phyloP scores from a whole-genome alignment of 2,888 invertebrate genomes.

The Nebria salina region DNA sequence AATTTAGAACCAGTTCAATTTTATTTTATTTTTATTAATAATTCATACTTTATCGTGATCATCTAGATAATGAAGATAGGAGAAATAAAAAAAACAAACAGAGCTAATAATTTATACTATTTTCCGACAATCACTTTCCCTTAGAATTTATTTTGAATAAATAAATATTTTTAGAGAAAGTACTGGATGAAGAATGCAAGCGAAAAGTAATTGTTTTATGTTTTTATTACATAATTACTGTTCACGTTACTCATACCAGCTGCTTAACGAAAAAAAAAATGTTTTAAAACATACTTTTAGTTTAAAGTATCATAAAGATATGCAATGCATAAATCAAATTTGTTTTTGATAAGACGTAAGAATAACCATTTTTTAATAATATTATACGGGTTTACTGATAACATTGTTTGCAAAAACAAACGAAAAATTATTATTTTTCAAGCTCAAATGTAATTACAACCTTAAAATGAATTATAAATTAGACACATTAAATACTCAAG shows the following conservation, averaged over 20 bases:
- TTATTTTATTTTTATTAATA: not conserved
- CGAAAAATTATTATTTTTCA: not conserved
- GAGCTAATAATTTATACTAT: not conserved
- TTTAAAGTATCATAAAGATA: not conserved
- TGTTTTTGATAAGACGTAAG: not conserved
- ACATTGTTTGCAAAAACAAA: not conserved
- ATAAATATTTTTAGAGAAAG: slow-evolving; percentile 10
- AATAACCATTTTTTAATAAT: not conserved
- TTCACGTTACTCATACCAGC: not conserved
- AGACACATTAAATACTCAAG: no score
- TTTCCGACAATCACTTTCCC: not conserved
- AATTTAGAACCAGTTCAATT: no score
- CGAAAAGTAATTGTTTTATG: not conserved
- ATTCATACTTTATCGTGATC: not conserved
- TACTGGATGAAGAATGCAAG: not conserved
- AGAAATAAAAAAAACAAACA: not conserved
- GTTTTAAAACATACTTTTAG: not conserved
- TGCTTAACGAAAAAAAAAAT: not conserved
- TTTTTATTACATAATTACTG: not conserved
- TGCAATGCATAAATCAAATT: not conserved
- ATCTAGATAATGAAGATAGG: not conserved
- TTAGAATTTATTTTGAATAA: not conserved
- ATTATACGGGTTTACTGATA: not conserved
- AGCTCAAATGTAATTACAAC: no score
- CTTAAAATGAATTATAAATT: no score